A percentile compares a stretch with the other conserved stretches of the same genome.
phyloP scores from a whole-genome alignment of 1,140 invertebrate genomes.

The Drosophila mayri region DNA sequence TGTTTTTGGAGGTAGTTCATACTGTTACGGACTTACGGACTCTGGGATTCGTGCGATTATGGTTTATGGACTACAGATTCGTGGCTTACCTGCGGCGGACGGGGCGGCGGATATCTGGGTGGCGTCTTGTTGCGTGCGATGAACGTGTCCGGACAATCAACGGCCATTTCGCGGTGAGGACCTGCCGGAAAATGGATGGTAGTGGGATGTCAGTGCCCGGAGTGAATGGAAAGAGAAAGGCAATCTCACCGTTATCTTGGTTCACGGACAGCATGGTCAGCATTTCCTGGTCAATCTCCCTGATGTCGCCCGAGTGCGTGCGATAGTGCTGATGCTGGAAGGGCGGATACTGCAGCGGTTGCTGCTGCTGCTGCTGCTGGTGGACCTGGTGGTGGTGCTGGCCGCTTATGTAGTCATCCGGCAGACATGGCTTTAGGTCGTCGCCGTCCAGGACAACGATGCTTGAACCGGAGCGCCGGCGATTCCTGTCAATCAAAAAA shows the following conservation, averaged over 20 bases:
- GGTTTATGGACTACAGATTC: not conserved
- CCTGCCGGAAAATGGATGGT: slow-evolving; percentile 85
- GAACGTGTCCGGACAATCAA: slow-evolving; percentile 98
- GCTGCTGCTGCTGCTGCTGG: slow-evolving; percentile 57
- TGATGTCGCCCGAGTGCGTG: slow-evolving; percentile 78
- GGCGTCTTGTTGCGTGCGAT: slow-evolving; percentile 95
- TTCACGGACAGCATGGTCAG: slow-evolving; percentile 89
- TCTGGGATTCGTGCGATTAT: not conserved
- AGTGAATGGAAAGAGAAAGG: no score
- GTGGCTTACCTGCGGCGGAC: slow-evolving; percentile 86
- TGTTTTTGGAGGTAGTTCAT: not conserved
- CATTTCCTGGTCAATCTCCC: slow-evolving; percentile 88
- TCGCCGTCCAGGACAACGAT: slow-evolving; percentile 89
- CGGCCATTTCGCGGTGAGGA: slow-evolving; percentile 98
- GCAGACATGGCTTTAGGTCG: slow-evolving; percentile 85
- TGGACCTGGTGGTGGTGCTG: slow-evolving; percentile 65
- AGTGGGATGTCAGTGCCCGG: not conserved
- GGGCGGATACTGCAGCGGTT: slow-evolving; percentile 49
- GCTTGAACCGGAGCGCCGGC: slow-evolving; percentile 89
- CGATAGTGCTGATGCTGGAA: slow-evolving; percentile 69
- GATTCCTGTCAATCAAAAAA: slow-evolving; percentile 85
- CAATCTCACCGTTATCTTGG: slow-evolving; percentile 87
- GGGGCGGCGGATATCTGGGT: slow-evolving; percentile 94
- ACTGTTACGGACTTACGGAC: not conserved
- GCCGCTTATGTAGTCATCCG: slow-evolving; percentile 84